These are phyloP conservation scores for Chrysoperla carnea DNA, from an alignment of 1,140 invertebrate genomes.

Conservation along the genomic window DNA sequence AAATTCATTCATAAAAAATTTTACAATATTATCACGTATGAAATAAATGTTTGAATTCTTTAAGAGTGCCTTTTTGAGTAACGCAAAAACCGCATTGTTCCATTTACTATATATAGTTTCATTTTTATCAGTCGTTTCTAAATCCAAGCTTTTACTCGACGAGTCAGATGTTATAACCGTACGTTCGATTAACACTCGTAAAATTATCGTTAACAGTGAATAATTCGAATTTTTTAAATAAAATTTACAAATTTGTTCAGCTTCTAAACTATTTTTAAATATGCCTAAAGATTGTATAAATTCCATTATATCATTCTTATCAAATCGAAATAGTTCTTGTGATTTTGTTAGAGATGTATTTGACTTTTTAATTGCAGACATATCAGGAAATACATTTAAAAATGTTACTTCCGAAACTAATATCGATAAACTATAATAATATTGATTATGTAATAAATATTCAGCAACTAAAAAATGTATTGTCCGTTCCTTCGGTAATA, in stretches of 20 bases:
- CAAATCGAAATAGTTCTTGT: conserved; percentile 13
- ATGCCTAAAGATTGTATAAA: conserved; percentile 27
- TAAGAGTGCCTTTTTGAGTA: no score
- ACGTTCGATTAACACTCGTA: no score
- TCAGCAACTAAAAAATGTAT: conserved; percentile 33
- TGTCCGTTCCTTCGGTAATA: conserved; percentile 29
- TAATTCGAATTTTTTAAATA: conserved; percentile 3
- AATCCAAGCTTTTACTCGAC: no score
- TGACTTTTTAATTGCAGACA: conserved; percentile 5
- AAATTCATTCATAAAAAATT: no score
- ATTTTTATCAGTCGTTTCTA: no score
- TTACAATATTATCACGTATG: no score
- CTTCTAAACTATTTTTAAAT: conserved; percentile 1
- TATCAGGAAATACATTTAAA: conserved; percentile 12
- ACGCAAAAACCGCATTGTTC: no score
- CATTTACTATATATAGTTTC: no score
- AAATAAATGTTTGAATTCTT: no score
- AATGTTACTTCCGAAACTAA: conserved; percentile 34
- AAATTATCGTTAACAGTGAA: no score
- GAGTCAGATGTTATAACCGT: no score
- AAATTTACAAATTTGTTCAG: conserved; percentile 3
- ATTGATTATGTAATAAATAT: conserved; percentile 30
- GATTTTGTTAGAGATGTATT: conserved; percentile 2
- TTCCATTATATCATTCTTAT: conserved; percentile 24
- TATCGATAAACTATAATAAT: conserved; percentile 32